These are phyloP conservation scores for Ciconia nigra DNA, from an alignment of 2,797 vertebrate species.

Conservation along the genomic window DNA sequence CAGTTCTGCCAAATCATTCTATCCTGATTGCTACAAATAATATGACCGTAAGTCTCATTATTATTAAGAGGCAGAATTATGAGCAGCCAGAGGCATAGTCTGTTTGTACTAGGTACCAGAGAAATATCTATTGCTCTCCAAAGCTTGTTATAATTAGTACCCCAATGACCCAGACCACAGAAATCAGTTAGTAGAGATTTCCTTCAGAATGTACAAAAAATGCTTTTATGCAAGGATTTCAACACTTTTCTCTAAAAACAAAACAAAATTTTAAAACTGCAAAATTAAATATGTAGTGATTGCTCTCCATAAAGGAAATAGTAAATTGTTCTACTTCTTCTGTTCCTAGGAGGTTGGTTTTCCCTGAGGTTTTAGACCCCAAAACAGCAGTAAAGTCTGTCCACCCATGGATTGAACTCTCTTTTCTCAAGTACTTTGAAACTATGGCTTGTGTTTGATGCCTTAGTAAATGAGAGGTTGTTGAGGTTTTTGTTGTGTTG, in stretches of 20 bases:
- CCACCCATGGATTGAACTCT: background rate
- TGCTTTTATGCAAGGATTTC: background rate
- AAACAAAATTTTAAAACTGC: background rate
- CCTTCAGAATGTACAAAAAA: background rate
- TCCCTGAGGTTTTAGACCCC: background rate
- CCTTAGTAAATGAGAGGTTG: background rate
- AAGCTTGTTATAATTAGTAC: constrained; percentile 24
- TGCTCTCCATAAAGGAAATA: constrained; percentile 7
- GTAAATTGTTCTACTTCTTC: background rate
- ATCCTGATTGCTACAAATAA: constrained; percentile 10
- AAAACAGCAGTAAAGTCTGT: background rate
- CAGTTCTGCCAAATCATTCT: constrained; percentile 30
- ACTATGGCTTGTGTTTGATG: background rate
- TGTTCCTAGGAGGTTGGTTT: background rate
- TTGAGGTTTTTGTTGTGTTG: background rate
- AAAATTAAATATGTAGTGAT: background rate
- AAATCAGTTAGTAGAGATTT: background rate
- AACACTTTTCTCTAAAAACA: background rate
- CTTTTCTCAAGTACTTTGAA: background rate
- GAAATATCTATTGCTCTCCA: background rate
- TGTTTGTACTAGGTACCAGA: background rate
- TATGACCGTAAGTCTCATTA: background rate
- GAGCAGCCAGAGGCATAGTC: constrained; percentile 17
- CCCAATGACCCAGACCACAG: background rate
- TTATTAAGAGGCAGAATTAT: constrained; percentile 11